Conservation (phyloP, 2,113 vertebrate genomes). For the Nesogale talazaci region DNA sequence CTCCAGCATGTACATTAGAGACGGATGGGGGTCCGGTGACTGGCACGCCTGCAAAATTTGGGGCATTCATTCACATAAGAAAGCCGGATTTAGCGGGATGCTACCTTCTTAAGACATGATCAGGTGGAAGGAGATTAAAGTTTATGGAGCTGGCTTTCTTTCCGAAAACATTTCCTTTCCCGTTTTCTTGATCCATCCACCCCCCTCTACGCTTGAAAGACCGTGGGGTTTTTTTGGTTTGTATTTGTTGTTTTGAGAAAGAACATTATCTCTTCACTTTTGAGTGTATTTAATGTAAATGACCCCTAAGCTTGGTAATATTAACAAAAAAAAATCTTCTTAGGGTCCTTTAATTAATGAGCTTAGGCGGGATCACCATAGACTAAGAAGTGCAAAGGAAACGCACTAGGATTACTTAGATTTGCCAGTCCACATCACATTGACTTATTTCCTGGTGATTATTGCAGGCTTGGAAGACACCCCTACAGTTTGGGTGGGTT, state of each 20-base stretch:
- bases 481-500: slow-evolving; percentile 86
- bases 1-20: slow-evolving; percentile 80
- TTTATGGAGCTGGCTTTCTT: slow-evolving; percentile 77
- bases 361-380: slow-evolving; percentile 88
- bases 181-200: slow-evolving; percentile 30
- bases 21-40: slow-evolving; percentile 79
- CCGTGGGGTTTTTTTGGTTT: slow-evolving; percentile 53
- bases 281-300: slow-evolving; percentile 84
- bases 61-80: slow-evolving; percentile 63
- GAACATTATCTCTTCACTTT: slow-evolving; percentile 82
- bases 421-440: slow-evolving; percentile 82
- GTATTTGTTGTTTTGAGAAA: slow-evolving; percentile 30
- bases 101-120: slow-evolving; percentile 59
- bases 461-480: slow-evolving; percentile 85
- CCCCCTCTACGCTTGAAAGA: slow-evolving; percentile 27
- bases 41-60: slow-evolving; percentile 73
- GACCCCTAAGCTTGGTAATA: slow-evolving; percentile 87
- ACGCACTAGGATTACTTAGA: slow-evolving; percentile 88
- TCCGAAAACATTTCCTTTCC: slow-evolving; percentile 64
- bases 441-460: slow-evolving; percentile 85
- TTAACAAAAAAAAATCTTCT: slow-evolving; percentile 87
- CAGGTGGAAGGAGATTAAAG: slow-evolving; percentile 71
- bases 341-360: slow-evolving; percentile 91
- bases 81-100: slow-evolving; percentile 66
- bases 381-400: slow-evolving; percentile 88